Conservation (phyloP, 2,797 vertebrate genomes). For the Tarsius wallacei region DNA sequence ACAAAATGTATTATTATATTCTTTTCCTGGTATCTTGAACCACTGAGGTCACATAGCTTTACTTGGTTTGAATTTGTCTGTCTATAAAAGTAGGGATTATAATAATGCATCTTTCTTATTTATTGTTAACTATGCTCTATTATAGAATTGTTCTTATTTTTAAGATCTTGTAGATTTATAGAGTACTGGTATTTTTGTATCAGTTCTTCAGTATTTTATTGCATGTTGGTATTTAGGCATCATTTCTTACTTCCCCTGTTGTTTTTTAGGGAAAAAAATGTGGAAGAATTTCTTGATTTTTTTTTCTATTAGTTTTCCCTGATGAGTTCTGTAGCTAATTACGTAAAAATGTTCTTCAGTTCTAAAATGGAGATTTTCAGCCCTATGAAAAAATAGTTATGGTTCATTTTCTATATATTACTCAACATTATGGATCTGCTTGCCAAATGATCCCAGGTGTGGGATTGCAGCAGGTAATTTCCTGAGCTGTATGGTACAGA, state of each 20-base stretch:
- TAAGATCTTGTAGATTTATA: neutral
- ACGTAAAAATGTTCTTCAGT: conserved; percentile 62
- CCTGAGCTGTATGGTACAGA: conserved; percentile 93
- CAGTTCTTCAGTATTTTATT: neutral
- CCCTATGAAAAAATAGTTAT: conserved; percentile 83
- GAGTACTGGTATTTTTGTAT: neutral
- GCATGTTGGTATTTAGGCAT: neutral
- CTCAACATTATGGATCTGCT: conserved; percentile 87
- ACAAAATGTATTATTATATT: neutral
- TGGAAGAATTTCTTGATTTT: neutral
- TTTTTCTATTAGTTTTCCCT: conserved; percentile 26
- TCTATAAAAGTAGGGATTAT: neutral
- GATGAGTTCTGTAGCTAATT: conserved; percentile 16
- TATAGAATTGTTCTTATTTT: conserved; percentile 33
- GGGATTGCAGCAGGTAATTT: conserved; percentile 96
- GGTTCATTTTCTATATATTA: conserved; percentile 85
- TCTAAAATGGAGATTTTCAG: conserved; percentile 75
- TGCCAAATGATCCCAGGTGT: conserved; percentile 94
- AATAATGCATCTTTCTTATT: neutral
- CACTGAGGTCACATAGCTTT: neutral
- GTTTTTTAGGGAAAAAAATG: neutral
- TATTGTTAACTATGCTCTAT: conserved; percentile 11
- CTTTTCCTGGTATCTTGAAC: conserved; percentile 44
- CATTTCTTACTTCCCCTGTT: neutral
- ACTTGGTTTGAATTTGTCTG: conserved; percentile 59